Percentiles rank a stretch among this genome's conserved stretches.
Conservation (phyloP, 2,888 invertebrate species). For the Terebella lapidaria region DNA sequence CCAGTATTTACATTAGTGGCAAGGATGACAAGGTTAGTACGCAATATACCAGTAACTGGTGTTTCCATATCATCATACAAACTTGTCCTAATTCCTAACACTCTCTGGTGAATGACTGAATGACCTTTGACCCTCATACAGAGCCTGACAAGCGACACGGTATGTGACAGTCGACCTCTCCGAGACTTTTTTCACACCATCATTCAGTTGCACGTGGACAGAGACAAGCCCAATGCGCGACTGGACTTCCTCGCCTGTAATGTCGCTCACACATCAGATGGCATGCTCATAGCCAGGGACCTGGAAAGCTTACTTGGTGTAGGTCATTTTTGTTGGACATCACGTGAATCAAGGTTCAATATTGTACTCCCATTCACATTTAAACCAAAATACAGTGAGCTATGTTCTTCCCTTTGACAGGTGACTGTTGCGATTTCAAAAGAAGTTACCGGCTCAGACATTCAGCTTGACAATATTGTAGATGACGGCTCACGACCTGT, state of each 20-base stretch:
- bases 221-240: constrained; percentile 25
- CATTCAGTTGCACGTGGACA: constrained; percentile 34
- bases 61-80: not conserved
- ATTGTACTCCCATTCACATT: not conserved
- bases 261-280: constrained; percentile 31
- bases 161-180: constrained; percentile 35
- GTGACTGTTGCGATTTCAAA: not conserved
- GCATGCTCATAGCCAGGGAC: constrained; percentile 27
- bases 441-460: constrained; percentile 26
- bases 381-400: not conserved
- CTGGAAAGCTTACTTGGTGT: constrained; percentile 24
- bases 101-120: too few species aligned
- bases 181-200: constrained; percentile 45
- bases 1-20: constrained; percentile 45
- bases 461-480: constrained; percentile 14
- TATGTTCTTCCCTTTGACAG: not conserved
- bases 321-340: too few species aligned
- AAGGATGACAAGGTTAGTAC: constrained; percentile 44
- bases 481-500: constrained; percentile 7
- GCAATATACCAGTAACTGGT: not conserved
- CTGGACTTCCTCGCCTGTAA: constrained; percentile 46
- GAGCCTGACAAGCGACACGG: constrained; percentile 26
- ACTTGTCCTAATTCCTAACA: too few species aligned
- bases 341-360: too few species aligned
- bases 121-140: too few species aligned